phyloP scores from a whole-genome alignment of 2,797 vertebrate genomes.

The Danio tinwini region DNA sequence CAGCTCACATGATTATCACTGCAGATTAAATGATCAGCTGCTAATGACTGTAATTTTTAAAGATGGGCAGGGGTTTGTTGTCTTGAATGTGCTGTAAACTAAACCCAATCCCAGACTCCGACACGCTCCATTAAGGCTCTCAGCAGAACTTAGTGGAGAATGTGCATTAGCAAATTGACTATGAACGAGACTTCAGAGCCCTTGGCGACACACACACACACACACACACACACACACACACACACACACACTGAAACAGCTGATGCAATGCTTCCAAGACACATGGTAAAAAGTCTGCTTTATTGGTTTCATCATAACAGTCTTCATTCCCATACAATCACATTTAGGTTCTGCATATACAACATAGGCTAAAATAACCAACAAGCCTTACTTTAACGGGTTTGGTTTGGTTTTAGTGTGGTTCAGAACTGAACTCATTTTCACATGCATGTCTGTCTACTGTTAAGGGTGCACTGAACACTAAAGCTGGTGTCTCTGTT shows the following conservation, averaged over 20 bases:
- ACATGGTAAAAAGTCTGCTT: conserved; percentile 49
- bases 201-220: background rate
- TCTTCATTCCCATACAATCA: conserved; percentile 58
- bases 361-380: conserved; percentile 34
- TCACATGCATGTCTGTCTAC: conserved; percentile 13
- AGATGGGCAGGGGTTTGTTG: background rate
- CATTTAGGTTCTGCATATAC: conserved; percentile 48
- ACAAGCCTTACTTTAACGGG: conserved; percentile 39
- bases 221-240: background rate
- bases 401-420: conserved; percentile 11
- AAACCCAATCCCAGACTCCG: conserved; percentile 20
- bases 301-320: conserved; percentile 61
- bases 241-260: background rate
- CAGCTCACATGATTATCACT: too few relatives aligned
- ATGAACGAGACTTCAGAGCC: background rate
- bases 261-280: conserved; percentile 17
- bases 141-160: conserved; percentile 6
- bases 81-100: conserved; percentile 6
- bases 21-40: too few relatives aligned
- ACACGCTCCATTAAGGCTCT: conserved; percentile 36
- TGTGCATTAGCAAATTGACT: conserved; percentile 28
- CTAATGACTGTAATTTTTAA: background rate
- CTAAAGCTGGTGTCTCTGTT: conserved; percentile 23
- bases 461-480: conserved; percentile 10
- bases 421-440: conserved; percentile 1